Evolutionary conservation across 2,113 vertebrate species (phyloP), one percentile per base, ranked within the genome.

Genomic region (Sterna hirundo): DNA sequence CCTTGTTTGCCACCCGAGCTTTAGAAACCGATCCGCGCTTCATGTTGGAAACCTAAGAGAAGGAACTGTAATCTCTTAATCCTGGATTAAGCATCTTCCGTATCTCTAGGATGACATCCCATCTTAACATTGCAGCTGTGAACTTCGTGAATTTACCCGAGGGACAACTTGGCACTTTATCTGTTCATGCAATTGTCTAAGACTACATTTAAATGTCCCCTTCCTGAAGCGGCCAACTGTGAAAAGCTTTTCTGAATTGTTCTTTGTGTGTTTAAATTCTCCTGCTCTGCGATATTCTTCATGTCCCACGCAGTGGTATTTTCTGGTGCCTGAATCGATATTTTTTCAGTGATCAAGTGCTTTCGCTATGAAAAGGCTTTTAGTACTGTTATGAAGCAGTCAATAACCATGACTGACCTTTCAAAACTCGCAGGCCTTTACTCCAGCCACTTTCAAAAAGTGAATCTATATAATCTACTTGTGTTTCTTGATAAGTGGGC

Each of bases 361-460:
- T 94, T 96, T 94, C 96, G 81, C 83, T 95, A 88, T 95, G 95
- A 94, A 94, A 95, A 96, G 83, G 80, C 71, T 97, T 96, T 97
- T 93, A 97, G 87, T 86, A 34, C 77, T 83, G 55, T 82, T 92
- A 86, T 72, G 78, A 93, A 94, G 89, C 81, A 88, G 90, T 97
- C 96, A 87, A 94, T 97, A 97, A 88, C 83, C 83, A 57, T 20
- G 84, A 66, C 54, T 92, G 94, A 96, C 95, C 96, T 97, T 98
- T 97, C 65, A 70, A 93, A 97, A 81, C 81, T 87, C 15, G 0
- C 58, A 51, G 51, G 26, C 54, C 83, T 80, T 83, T 85, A 57
- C 68, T 93, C 64, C 70, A 96, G 62, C 55, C 44, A 44, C 85
- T 94, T 76, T 26, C 79, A 78, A 82, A 93, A 92, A 83, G 64